These are phyloP conservation scores for Microctenopoma steveboyesi DNA, from an alignment of 2,797 vertebrate genomes.

Conservation along the genomic window DNA sequence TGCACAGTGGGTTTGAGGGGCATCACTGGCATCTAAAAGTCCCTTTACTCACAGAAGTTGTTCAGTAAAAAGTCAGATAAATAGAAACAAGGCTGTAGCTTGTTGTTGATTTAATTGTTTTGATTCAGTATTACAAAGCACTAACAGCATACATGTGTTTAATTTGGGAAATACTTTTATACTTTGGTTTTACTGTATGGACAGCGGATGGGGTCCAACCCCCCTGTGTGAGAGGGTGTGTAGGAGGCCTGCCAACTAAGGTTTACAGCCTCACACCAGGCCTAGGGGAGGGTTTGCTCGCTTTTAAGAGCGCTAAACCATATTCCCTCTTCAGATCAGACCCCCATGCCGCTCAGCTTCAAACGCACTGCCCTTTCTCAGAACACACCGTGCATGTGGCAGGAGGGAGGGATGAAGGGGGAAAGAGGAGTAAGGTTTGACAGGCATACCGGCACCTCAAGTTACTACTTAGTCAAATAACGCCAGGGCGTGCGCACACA, in stretches of 20 bases:
- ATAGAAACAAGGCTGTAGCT: neutral
- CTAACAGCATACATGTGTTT: conserved; percentile 5
- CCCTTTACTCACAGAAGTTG: too few species aligned
- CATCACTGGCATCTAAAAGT: too few species aligned
- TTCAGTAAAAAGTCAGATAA: too few species aligned
- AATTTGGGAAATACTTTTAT: conserved; percentile 14
- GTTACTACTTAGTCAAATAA: conserved; percentile 76
- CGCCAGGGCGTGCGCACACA: conserved; percentile 47
- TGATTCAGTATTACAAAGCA: neutral
- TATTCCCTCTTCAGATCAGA: conserved; percentile 80
- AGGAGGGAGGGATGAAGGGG: conserved; percentile 48
- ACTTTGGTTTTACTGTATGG: conserved; percentile 12
- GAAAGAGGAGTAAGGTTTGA: conserved; percentile 63
- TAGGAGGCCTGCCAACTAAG: conserved; percentile 45
- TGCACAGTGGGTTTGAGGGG: too few species aligned
- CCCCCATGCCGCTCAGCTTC: conserved; percentile 78
- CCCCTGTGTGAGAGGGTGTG: conserved; percentile 26
- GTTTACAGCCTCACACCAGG: conserved; percentile 48
- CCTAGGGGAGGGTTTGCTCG: conserved; percentile 37
- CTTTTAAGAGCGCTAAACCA: conserved; percentile 71
- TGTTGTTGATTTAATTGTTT: neutral
- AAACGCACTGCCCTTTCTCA: conserved; percentile 84
- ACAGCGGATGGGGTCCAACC: conserved; percentile 24
- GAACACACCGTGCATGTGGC: conserved; percentile 80
- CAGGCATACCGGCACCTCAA: conserved; percentile 77